Base-by-base conservation (phyloP, 2,113 vertebrate genomes). In the Thryonomys swinderianus region DNA sequence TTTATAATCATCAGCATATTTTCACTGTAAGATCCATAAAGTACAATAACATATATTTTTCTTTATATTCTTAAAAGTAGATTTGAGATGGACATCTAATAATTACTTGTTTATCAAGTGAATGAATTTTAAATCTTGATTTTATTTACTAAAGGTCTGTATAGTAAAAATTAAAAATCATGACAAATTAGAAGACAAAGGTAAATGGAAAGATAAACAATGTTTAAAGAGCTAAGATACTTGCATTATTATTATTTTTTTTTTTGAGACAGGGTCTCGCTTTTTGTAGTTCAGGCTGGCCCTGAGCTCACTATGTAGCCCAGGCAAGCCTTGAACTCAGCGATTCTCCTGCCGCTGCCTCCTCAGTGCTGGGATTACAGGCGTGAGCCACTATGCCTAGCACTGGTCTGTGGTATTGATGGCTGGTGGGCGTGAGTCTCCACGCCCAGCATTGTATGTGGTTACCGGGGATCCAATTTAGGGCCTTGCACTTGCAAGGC, bases 71-170 rank as follows among this genome's bases (percentile, higher is more conserved):
- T 42, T 0, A 48, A 45, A 66, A 62, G 57, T 30, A 34, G 66
- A 11, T 23, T 25, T 69, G 17, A 83, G 53, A 71, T 30, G 53
- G 59, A 81, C 2, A 67, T 13, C n/a, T 83, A 78, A 78, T 83
- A 90, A 64, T 57, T 30, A 27, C 5, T 76, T 92, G 13, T 57
- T 90, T 3, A 66, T 51, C 71, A 71, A 89, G 37, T 78, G 6
- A 55, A 81, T 84, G n/a, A 85, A n/a, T 90, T 84, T 7, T 66
- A 78, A 94, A 92, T 42, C 14, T 42, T 84, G 69, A 2, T 90
- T 78, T 32, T 37, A 34, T n/a, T n/a, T n/a, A 16, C 5, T 34
- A 88, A 20, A 32, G 27, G 34, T 78, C 30, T 62, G 14, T 45
- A 76, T 23, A 4, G 34, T 42, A 18, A 69, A 71, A 71, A 20